Conservation (phyloP, 1,140 invertebrate genomes). For the Coenobita brevimanus region DNA sequence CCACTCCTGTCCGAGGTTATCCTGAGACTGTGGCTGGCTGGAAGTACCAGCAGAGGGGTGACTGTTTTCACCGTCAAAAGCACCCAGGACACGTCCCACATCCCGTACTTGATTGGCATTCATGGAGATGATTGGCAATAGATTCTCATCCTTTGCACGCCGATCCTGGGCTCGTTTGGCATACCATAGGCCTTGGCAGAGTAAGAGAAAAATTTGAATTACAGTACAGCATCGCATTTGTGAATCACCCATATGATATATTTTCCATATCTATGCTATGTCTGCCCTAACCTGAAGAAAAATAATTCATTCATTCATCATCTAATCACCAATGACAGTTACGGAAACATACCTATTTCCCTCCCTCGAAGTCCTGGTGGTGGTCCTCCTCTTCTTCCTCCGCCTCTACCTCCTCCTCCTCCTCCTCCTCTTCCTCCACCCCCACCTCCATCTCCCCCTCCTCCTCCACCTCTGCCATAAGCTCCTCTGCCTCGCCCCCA, state of each 20-base stretch:
- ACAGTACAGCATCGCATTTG: neutral
- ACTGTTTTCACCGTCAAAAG: slow-evolving; percentile 46
- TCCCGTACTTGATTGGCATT: slow-evolving; percentile 47
- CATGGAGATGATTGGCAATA: slow-evolving; percentile 58
- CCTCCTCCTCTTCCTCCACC: neutral
- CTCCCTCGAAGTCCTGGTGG: slow-evolving; percentile 25
- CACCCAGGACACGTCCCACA: slow-evolving; percentile 48
- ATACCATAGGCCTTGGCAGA: slow-evolving; percentile 53
- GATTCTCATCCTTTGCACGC: slow-evolving; percentile 8
- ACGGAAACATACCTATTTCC: slow-evolving; percentile 30
- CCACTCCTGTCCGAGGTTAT: slow-evolving; percentile 44
- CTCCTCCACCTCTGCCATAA: too few species aligned
- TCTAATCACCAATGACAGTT: neutral
- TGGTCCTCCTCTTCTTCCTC: slow-evolving; percentile 13
- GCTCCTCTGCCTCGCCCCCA: too few species aligned
- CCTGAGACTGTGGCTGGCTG: neutral
- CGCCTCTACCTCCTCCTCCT: slow-evolving; percentile 19
- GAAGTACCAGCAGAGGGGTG: neutral
- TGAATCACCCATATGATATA: neutral
- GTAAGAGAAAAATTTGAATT: neutral
- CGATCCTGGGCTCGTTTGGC: slow-evolving; percentile 11
- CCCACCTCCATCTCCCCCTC: too few species aligned
- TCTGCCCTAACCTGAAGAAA: too few species aligned
- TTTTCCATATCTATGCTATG: neutral
- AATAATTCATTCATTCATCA: too few species aligned